Evolutionary conservation across 2,113 vertebrate genomes (phyloP).

Genomic region (Hippoglossus stenolepis): DNA sequence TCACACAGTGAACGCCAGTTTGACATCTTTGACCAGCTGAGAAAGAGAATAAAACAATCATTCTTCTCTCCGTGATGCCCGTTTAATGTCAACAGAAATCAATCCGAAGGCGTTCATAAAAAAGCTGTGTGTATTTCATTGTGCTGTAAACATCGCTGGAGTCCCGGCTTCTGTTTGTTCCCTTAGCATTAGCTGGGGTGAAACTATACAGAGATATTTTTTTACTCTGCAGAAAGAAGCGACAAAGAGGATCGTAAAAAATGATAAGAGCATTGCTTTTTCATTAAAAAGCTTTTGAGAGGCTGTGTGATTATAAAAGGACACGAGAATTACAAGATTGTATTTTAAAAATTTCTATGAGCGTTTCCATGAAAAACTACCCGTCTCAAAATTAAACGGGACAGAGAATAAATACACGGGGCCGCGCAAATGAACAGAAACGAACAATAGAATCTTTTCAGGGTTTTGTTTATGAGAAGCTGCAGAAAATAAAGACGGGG

Average conservation of each 20-base stretch:
- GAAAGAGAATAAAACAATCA: constrained; percentile 68
- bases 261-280: constrained; percentile 71
- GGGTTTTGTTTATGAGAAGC: constrained; percentile 23
- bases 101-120: constrained; percentile 63
- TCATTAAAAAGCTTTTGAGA: constrained; percentile 53
- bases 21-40: constrained; percentile 70
- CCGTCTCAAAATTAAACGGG: constrained; percentile 15
- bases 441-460: constrained; percentile 18
- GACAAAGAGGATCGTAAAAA: constrained; percentile 56
- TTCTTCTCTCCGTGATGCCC: constrained; percentile 64
- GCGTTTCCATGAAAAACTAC: constrained; percentile 27
- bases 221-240: constrained; percentile 28
- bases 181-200: constrained; percentile 31
- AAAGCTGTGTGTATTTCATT: constrained; percentile 65
- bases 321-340: constrained; percentile 37
- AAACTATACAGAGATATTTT: constrained; percentile 33
- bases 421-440: constrained; percentile 4
- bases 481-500: not conserved
- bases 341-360: constrained; percentile 28
- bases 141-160: constrained; percentile 52
- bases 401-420: constrained; percentile 16
- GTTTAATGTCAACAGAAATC: constrained; percentile 69
- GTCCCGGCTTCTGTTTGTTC: constrained; percentile 11
- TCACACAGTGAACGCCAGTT: constrained; percentile 65
- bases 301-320: constrained; percentile 34